Evolutionary conservation across 2,797 vertebrate species (phyloP).

Genomic region (Muraenolepis orangiensis): DNA sequence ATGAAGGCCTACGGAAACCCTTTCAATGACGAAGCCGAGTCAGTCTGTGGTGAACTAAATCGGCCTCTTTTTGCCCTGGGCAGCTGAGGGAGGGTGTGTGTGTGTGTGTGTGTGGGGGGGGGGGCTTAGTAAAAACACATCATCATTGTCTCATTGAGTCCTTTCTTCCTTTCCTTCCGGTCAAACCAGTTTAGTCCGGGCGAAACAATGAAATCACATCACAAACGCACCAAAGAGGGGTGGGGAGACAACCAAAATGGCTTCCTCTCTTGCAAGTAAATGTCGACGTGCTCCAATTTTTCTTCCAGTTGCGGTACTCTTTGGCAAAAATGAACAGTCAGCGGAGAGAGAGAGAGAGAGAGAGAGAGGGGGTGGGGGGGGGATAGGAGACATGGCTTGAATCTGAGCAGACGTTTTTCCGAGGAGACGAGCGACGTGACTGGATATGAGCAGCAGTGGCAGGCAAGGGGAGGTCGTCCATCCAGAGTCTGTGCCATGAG

Average conservation of each 20-base stretch:
- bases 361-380: constrained; percentile 29
- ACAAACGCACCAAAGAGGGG: constrained; percentile 47
- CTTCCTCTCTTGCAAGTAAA: constrained; percentile 53
- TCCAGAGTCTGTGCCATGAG: constrained; percentile 68
- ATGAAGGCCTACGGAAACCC: no score
- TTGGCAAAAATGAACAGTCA: constrained; percentile 77
- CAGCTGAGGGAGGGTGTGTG: constrained; percentile 32
- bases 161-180: constrained; percentile 57
- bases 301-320: constrained; percentile 70
- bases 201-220: constrained; percentile 29
- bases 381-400: neutral
- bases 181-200: constrained; percentile 67
- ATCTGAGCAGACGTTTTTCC: neutral
- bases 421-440: constrained; percentile 25
- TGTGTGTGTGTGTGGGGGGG: no score
- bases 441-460: constrained; percentile 8
- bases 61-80: neutral
- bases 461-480: constrained; percentile 39
- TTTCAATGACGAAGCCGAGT: neutral
- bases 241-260: constrained; percentile 51
- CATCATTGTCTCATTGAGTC: constrained; percentile 47
- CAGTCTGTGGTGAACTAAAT: neutral
- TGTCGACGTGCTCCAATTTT: constrained; percentile 52
- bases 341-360: constrained; percentile 61
- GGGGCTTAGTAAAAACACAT: constrained; percentile 69